phyloP scores from a whole-genome alignment of 2,888 invertebrate species.

The Drosophila aldrichi region DNA sequence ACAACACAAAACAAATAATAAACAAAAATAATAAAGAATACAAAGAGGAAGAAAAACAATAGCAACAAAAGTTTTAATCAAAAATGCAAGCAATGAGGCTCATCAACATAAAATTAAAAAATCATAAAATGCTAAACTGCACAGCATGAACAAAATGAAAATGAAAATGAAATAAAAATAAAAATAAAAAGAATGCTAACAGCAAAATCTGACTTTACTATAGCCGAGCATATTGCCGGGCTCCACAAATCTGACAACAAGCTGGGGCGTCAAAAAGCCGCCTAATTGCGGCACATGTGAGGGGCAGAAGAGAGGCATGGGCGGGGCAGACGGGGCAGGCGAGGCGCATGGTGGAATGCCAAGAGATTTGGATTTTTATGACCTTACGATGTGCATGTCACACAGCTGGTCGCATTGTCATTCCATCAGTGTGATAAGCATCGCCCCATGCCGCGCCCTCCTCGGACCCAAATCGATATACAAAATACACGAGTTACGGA shows the following conservation, averaged over 20 bases:
- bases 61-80: slow-evolving; percentile 59
- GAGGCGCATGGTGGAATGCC: slow-evolving; percentile 31
- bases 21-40: neutral
- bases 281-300: slow-evolving; percentile 68
- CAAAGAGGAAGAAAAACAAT: slow-evolving; percentile 16
- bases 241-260: slow-evolving; percentile 58
- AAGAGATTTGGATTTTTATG: slow-evolving; percentile 46
- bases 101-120: slow-evolving; percentile 82
- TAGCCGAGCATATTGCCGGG: slow-evolving; percentile 23
- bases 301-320: neutral
- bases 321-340: neutral
- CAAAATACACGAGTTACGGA: slow-evolving; percentile 30
- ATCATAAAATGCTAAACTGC: slow-evolving; percentile 80
- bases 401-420: slow-evolving; percentile 61
- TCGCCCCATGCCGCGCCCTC: slow-evolving; percentile 46
- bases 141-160: slow-evolving; percentile 72
- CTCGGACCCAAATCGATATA: neutral
- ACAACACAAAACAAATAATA: slow-evolving; percentile 34
- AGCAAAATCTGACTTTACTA: slow-evolving; percentile 25
- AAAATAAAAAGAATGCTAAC: slow-evolving; percentile 15
- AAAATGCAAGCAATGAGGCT: slow-evolving; percentile 78
- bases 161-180: slow-evolving; percentile 16
- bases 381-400: slow-evolving; percentile 45
- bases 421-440: slow-evolving; percentile 71
- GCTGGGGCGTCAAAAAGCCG: slow-evolving; percentile 75